These are phyloP conservation scores for Myoxocephalus aenaeus DNA, from an alignment of 2,797 vertebrate genomes.

Conservation along the genomic window DNA sequence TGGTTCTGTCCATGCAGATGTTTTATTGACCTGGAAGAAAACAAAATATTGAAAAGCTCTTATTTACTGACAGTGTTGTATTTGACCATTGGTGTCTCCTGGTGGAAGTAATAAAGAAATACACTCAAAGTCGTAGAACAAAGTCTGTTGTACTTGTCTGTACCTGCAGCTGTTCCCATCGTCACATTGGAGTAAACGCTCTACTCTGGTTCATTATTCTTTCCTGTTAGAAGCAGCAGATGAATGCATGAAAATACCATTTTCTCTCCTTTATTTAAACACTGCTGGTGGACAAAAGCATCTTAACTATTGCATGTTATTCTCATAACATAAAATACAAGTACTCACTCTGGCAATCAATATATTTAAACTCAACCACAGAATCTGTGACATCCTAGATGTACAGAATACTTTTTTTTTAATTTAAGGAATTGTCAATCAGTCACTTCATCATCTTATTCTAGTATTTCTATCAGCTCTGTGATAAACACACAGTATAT, in stretches of 20 bases:
- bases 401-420: too few relatives aligned
- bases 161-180: slow-evolving; percentile 11
- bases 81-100: too few relatives aligned
- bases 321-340: too few relatives aligned
- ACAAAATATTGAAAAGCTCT: too few relatives aligned
- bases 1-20: not conserved
- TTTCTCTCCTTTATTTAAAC: not conserved
- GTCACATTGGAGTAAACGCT: not conserved
- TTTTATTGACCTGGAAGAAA: not conserved
- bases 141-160: not conserved
- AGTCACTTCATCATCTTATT: not conserved
- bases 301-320: not conserved
- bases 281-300: not conserved
- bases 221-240: slow-evolving; percentile 4
- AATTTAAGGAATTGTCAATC: not conserved
- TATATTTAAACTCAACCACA: too few relatives aligned
- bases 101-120: too few relatives aligned
- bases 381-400: too few relatives aligned
- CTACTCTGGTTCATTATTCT: too few relatives aligned
- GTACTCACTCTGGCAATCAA: too few relatives aligned
- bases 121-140: not conserved
- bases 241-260: not conserved
- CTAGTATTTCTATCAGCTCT: not conserved
- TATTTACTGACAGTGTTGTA: too few relatives aligned
- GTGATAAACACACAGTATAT: not conserved